phyloP scores from a whole-genome alignment of 2,888 invertebrate genomes.

The Didymodactylos carnosus region DNA sequence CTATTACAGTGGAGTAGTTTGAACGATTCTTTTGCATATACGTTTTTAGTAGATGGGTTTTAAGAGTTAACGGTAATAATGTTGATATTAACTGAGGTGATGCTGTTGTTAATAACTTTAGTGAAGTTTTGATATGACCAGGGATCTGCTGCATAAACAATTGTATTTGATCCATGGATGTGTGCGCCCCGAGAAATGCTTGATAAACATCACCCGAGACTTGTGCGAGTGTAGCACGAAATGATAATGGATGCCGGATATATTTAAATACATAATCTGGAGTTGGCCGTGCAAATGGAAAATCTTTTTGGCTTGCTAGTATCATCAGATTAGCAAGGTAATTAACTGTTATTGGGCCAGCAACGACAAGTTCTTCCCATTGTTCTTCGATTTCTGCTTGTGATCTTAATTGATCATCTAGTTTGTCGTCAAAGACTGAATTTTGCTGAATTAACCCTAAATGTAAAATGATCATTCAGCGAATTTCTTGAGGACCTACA shows the following conservation, averaged over 20 bases:
- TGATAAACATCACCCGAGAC: not conserved
- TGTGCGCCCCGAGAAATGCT: not conserved
- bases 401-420: not conserved
- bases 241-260: not conserved
- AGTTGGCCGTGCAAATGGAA: not conserved
- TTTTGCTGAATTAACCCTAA: not conserved
- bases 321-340: not conserved
- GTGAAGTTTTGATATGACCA: not conserved
- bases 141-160: not conserved
- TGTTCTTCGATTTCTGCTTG: not conserved
- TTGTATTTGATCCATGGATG: not conserved
- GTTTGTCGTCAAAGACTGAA: not conserved
- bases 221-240: not conserved
- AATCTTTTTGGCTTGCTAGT: not conserved
- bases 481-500: not conserved
- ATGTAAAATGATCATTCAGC: not conserved
- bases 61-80: not conserved
- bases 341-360: not conserved
- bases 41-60: no score
- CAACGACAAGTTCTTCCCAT: not conserved
- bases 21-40: no score
- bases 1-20: no score
- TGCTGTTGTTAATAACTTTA: not conserved
- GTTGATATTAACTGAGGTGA: not conserved
- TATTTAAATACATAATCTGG: not conserved